phyloP scores from a whole-genome alignment of 2,888 invertebrate genomes.

The Lasioglossum malachurum region DNA sequence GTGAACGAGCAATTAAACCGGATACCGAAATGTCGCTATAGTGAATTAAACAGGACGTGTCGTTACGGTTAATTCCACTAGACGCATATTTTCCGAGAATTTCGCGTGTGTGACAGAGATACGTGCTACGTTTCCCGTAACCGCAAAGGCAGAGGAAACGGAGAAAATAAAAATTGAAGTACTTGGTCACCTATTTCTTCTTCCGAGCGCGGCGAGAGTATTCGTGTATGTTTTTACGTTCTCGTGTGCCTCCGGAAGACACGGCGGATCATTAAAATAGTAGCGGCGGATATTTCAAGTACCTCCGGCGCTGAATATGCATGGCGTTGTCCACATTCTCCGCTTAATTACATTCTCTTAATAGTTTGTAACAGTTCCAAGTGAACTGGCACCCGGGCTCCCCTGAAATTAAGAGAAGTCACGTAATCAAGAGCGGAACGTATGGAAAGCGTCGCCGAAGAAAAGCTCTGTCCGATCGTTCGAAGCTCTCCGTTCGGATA shows the following conservation, averaged over 20 bases:
- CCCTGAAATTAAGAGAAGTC: conserved; percentile 48
- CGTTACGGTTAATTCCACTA: not conserved
- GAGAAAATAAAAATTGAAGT: not conserved
- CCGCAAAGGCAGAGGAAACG: not conserved
- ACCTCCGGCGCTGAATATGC: conserved; percentile 71
- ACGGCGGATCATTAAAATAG: conserved; percentile 62
- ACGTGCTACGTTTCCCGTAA: not conserved
- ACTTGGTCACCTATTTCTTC: not conserved
- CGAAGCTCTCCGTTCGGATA: not conserved
- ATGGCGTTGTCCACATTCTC: conserved; percentile 76
- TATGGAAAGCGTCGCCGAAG: not conserved
- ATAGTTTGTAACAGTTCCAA: conserved; percentile 70
- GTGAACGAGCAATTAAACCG: not conserved
- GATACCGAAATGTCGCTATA: not conserved
- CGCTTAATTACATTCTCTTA: conserved; percentile 79
- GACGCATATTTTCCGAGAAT: not conserved
- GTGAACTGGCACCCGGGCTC: conserved; percentile 7
- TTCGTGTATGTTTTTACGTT: conserved; percentile 28
- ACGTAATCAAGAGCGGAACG: conserved; percentile 7
- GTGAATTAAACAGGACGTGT: not conserved
- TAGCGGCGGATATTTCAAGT: conserved; percentile 68
- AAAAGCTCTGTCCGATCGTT: not conserved
- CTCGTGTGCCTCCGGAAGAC: conserved; percentile 63
- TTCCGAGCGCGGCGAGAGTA: not conserved
- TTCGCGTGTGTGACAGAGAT: not conserved